Percentiles rank a stretch among this genome's conserved stretches.
phyloP scores from a whole-genome alignment of 2,113 vertebrate genomes.

The Caranx ignobilis region DNA sequence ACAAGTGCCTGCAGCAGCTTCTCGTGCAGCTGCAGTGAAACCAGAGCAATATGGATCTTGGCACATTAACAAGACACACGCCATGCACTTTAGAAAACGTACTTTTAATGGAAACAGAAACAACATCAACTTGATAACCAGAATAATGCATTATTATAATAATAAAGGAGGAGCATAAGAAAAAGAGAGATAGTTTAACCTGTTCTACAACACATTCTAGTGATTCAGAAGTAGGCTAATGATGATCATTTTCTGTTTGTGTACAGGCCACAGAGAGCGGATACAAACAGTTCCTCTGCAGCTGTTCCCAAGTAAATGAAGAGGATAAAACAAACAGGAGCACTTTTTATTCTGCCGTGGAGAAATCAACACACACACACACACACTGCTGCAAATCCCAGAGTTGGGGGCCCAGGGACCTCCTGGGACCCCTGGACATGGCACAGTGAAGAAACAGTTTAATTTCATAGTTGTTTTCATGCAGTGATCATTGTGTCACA shows the following conservation, averaged over 20 bases:
- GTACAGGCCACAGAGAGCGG: conserved; percentile 1
- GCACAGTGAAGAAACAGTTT: not conserved
- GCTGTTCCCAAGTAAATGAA: conserved; percentile 28
- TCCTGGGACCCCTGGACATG: not conserved
- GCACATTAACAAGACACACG: not conserved
- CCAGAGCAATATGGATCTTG: conserved; percentile 3
- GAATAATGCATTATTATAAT: too few species aligned
- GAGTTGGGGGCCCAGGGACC: not conserved
- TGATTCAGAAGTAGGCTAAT: not conserved
- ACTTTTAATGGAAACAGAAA: not conserved
- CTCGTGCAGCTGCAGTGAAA: conserved; percentile 22
- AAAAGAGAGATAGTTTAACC: not conserved
- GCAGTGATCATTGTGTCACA: not conserved
- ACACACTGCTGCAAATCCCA: not conserved
- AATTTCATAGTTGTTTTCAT: conserved; percentile 9
- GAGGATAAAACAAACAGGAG: conserved; percentile 51
- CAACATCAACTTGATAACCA: not conserved
- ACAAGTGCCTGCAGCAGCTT: conserved; percentile 54
- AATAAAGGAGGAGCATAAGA: too few species aligned
- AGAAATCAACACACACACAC: conserved; percentile 14
- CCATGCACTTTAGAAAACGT: not conserved
- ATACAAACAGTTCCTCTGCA: conserved; percentile 34
- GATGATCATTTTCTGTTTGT: conserved; percentile 31
- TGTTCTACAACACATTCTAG: not conserved
- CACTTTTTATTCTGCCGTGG: conserved; percentile 36